Conservation (phyloP, 37 sponge, comb jelly and placozoan genomes). For the Halichondria panicea region DNA sequence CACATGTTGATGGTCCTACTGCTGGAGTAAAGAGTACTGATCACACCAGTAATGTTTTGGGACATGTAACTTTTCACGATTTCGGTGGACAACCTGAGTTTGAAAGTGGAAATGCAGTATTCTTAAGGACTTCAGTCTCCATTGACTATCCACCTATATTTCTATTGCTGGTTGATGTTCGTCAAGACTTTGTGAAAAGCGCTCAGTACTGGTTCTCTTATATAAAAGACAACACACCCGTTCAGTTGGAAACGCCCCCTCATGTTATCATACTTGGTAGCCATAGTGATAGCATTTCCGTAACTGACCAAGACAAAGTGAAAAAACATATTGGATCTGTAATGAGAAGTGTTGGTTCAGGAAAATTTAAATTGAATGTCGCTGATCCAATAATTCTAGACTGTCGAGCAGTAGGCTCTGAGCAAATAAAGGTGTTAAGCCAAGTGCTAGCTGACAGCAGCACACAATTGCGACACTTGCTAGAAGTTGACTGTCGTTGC, state of each 20-base stretch:
- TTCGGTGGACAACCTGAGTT: conserved; percentile 41
- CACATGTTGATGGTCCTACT: conserved; percentile 10
- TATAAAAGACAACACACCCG: not conserved
- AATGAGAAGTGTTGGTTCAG: too few relatives aligned
- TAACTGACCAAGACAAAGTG: too few relatives aligned
- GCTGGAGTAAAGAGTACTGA: conserved; percentile 25
- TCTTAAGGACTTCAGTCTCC: not conserved
- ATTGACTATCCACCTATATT: conserved; percentile 7
- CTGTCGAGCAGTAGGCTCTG: not conserved
- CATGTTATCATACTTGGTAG: conserved; percentile 33
- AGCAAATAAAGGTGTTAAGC: not conserved
- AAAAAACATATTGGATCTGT: too few relatives aligned
- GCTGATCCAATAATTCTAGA: not conserved
- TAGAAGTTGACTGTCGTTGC: not conserved
- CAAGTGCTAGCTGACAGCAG: not conserved
- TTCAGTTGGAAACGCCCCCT: not conserved
- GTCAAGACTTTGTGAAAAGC: not conserved
- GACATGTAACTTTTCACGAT: conserved; percentile 15
- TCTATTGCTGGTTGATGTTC: conserved; percentile 21
- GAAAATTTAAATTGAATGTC: not conserved
- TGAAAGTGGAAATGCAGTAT: conserved; percentile 17
- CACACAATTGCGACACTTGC: not conserved
- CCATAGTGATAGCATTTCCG: not conserved
- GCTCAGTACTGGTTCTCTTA: conserved; percentile 15
- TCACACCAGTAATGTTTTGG: conserved; percentile 6